Evolutionary conservation across 1,140 invertebrate genomes (phyloP).

Genomic region (Copidosoma floridanum): DNA sequence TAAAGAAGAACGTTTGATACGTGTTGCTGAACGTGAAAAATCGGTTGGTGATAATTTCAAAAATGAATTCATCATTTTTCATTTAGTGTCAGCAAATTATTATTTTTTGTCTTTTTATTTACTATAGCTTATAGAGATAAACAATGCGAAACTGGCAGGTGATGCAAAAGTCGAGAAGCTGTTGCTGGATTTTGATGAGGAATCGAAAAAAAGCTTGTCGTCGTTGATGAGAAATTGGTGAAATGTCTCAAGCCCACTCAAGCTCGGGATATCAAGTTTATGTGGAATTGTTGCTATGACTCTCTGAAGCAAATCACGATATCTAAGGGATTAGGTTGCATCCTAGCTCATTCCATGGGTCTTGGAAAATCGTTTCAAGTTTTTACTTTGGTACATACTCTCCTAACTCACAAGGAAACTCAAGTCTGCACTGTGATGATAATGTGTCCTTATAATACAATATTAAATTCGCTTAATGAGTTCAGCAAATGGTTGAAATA

Average conservation of each 20-base stretch:
- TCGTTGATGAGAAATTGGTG: constrained; percentile 78
- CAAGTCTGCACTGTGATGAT: constrained; percentile 78
- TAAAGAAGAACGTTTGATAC: constrained; percentile 83
- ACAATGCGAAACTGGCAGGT: constrained; percentile 60
- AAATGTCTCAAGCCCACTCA: constrained; percentile 89
- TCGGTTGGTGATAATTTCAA: constrained; percentile 65
- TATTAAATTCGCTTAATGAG: constrained; percentile 95
- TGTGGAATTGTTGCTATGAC: constrained; percentile 95
- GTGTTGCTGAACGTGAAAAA: constrained; percentile 84
- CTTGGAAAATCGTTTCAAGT: constrained; percentile 77
- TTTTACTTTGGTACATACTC: constrained; percentile 84
- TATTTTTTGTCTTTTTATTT: no score
- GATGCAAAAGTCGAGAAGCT: constrained; percentile 71
- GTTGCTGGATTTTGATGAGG: constrained; percentile 81
- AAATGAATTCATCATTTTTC: constrained; percentile 25
- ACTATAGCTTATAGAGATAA: constrained; percentile 74
- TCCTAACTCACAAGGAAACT: constrained; percentile 70
- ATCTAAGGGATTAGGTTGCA: constrained; percentile 78
- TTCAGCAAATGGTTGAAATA: constrained; percentile 82
- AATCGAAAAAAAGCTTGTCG: constrained; percentile 76
- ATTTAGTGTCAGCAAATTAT: no score
- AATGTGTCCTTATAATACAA: constrained; percentile 92
- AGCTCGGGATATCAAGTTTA: constrained; percentile 88
- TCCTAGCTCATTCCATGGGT: constrained; percentile 91
- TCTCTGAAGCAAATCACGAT: constrained; percentile 76